Conservation (phyloP, 2,797 vertebrate genomes). For the Chromis chromis region DNA sequence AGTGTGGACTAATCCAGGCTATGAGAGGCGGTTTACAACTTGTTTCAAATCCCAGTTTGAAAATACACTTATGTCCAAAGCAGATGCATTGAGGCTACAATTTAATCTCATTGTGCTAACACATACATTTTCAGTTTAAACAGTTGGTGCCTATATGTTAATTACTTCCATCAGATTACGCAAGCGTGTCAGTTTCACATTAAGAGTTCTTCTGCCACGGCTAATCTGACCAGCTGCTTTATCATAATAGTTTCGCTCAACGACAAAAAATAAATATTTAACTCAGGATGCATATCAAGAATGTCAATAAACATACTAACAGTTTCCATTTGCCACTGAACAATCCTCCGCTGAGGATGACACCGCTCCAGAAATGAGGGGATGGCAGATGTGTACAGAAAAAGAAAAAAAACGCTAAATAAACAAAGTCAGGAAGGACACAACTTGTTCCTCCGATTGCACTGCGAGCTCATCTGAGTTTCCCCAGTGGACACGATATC, state of each 20-base stretch:
- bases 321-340: conserved; percentile 26
- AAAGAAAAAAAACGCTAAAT: conserved; percentile 45
- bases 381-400: conserved; percentile 41
- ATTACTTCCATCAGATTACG: background rate
- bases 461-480: conserved; percentile 53
- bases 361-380: conserved; percentile 16
- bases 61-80: background rate
- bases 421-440: conserved; percentile 84
- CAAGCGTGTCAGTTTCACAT: conserved; percentile 27
- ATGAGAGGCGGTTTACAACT: background rate
- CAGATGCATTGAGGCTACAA: background rate
- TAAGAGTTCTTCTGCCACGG: background rate
- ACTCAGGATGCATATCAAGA: conserved; percentile 28
- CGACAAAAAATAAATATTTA: conserved; percentile 47
- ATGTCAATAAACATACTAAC: conserved; percentile 44
- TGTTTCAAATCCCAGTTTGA: background rate
- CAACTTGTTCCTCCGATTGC: conserved; percentile 67
- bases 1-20: conserved; percentile 9
- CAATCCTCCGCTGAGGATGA: conserved; percentile 18
- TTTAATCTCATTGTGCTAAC: background rate
- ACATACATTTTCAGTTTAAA: no score
- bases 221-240: background rate
- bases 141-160: background rate
- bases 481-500: conserved; percentile 63
- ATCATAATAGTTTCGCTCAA: conserved; percentile 1